Base-by-base conservation (phyloP, 1,140 invertebrate genomes). In the Archivesica marissinica region DNA sequence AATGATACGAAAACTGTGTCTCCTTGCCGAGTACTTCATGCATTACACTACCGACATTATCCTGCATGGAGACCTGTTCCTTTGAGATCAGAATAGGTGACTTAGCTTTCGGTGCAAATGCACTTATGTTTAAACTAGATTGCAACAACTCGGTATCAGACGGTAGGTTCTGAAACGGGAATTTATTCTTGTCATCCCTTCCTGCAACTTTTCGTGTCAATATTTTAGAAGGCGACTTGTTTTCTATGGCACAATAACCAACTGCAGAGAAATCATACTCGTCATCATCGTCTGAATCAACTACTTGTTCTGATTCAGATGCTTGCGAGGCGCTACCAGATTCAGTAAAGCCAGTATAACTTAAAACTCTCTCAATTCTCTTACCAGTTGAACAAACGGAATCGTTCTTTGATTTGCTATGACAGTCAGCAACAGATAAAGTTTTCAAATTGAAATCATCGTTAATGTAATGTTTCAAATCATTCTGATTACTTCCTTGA, bases 201-300 rank as follows among this genome's bases (percentile, higher is more conserved):
- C 81, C 81, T 4, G 81, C 81, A 2, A 84, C 81, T 84, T 84
- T 84, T 11, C 81, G 70, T 23, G 81, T 84, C 17, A 84, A 33
- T 9, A 70, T 4, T 66, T 76, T 84, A 23, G 54, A 15, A 3
- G 81, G 81, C 35, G 68, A 54, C n/a, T 52, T 41, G 15, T 72
- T 61, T 50, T 61, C 52, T 4, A 81, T 39, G 11, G 6, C 50
- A 41, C 35, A 20, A 20, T 54, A 76, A 44, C 56, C 76, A 15
- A 23, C 59, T 38, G 23, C 56, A 0, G 54, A 61, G 39, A 72
- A 72, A 20, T 76, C 74, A 54, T 13, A 47, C 6, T 54, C 64
- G 7, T 38, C 47, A 68, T 81, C 79, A n/a, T n/a, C n/a, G 33
- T 70, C 66, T 54, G 50, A 70, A 35, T 72, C 79, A 0, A 81